Evolutionary conservation across 2,797 vertebrate genomes (phyloP).

Genomic region (Pygocentrus nattereri): DNA sequence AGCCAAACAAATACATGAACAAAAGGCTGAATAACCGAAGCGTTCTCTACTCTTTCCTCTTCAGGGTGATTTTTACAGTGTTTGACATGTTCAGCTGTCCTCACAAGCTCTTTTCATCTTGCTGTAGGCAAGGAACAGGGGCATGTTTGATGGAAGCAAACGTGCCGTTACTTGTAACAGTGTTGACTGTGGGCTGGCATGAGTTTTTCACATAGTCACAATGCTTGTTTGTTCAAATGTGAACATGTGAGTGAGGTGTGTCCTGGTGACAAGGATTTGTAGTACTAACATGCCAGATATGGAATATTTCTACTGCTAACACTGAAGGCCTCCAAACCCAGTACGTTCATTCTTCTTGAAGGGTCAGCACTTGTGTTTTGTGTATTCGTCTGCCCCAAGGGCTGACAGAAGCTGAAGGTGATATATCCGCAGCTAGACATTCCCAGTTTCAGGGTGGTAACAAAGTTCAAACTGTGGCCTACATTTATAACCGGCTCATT

Average conservation of each 20-base stretch:
- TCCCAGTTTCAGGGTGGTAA: background rate
- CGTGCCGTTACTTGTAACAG: conserved; percentile 43
- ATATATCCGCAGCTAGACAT: background rate
- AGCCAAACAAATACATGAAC: background rate
- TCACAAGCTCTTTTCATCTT: background rate
- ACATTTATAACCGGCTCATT: background rate
- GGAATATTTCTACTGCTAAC: conserved; percentile 2
- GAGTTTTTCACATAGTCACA: conserved; percentile 17
- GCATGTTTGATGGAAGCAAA: conserved; percentile 12
- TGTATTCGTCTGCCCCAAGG: background rate
- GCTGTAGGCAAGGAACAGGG: background rate
- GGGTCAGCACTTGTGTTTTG: background rate
- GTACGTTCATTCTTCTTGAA: background rate
- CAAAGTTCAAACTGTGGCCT: background rate
- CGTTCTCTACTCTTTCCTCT: background rate
- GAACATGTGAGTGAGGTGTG: conserved; percentile 28
- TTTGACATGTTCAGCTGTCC: background rate
- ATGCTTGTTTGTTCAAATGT: conserved; percentile 46
- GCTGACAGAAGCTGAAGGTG: background rate
- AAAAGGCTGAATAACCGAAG: background rate
- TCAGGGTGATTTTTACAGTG: background rate
- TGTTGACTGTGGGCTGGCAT: conserved; percentile 6
- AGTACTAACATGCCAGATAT: conserved; percentile 23
- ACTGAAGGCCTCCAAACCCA: background rate
- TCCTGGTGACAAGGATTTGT: conserved; percentile 23